Conservation (phyloP, 23 tunicate species). For the Halocynthia aurantium region DNA sequence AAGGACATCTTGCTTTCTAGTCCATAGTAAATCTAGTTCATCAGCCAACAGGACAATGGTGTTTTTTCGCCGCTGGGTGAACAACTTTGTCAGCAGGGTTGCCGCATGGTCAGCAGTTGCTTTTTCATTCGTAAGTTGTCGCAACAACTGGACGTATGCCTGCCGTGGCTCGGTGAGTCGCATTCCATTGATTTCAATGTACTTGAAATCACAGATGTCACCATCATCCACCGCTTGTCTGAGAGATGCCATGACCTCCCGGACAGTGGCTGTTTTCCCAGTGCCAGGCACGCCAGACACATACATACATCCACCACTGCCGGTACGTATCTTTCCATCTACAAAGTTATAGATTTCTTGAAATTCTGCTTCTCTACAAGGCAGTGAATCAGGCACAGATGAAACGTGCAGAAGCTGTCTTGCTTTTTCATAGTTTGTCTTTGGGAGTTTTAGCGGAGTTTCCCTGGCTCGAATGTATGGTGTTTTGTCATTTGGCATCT, state of each 20-base stretch:
- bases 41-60: constrained; percentile 79
- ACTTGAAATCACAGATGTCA: constrained; percentile 50
- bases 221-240: constrained; percentile 46
- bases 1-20: constrained; percentile 94
- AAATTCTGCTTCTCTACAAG: constrained; percentile 89
- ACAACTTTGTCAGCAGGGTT: constrained; percentile 56
- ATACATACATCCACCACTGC: constrained; percentile 95
- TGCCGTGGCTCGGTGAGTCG: constrained; percentile 91
- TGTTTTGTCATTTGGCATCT: constrained; percentile 13
- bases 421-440: constrained; percentile 45
- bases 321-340: constrained; percentile 68
- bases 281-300: constrained; percentile 97
- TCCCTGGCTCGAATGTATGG: constrained; percentile 44
- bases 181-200: constrained; percentile 96
- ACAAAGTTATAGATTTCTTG: constrained; percentile 78
- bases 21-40: constrained; percentile 94
- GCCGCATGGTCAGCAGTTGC: constrained; percentile 94
- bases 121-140: constrained; percentile 67
- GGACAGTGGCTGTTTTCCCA: constrained; percentile 97
- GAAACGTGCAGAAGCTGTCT: constrained; percentile 73
- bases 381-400: constrained; percentile 88
- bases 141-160: constrained; percentile 55
- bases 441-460: constrained; percentile 32
- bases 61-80: constrained; percentile 52
- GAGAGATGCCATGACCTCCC: constrained; percentile 68